phyloP scores from a whole-genome alignment of 1,140 invertebrate species.

The Drosophila murphyi region DNA sequence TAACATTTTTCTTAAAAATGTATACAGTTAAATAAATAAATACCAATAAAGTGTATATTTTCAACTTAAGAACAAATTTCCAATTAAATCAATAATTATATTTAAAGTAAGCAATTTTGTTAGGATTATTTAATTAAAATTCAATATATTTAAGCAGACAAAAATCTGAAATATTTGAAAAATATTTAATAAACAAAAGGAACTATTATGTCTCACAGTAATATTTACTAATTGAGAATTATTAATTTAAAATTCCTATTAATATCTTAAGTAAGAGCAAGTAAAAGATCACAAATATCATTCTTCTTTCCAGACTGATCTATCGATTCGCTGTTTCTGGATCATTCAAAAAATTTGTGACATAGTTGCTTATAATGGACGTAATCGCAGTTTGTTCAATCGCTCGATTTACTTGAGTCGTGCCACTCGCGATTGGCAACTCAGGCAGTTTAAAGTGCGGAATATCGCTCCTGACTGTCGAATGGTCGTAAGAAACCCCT shows the following conservation, averaged over 20 bases:
- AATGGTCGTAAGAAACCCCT: neutral
- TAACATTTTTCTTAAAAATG: too few relatives aligned
- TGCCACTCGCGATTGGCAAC: neutral
- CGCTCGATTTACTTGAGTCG: conserved; percentile 4
- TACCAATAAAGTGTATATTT: too few relatives aligned
- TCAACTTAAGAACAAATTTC: too few relatives aligned
- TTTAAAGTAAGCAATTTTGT: too few relatives aligned
- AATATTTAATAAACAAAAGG: neutral
- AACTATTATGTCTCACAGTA: neutral
- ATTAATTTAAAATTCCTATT: neutral
- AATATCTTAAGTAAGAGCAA: neutral
- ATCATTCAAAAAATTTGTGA: conserved; percentile 39
- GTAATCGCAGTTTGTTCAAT: conserved; percentile 24
- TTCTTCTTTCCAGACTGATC: neutral
- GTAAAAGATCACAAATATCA: neutral
- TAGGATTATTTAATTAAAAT: too few relatives aligned
- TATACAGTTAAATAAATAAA: too few relatives aligned
- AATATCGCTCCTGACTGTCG: neutral
- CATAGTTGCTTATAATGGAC: conserved; percentile 47
- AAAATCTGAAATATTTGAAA: too few relatives aligned
- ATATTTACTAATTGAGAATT: too few relatives aligned
- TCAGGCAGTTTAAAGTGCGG: neutral
- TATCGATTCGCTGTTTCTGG: conserved; percentile 11
- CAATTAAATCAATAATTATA: too few relatives aligned
- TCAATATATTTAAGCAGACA: too few relatives aligned